Evolutionary conservation across 2,888 invertebrate species (phyloP).

Genomic region (Campoplex nolae): DNA sequence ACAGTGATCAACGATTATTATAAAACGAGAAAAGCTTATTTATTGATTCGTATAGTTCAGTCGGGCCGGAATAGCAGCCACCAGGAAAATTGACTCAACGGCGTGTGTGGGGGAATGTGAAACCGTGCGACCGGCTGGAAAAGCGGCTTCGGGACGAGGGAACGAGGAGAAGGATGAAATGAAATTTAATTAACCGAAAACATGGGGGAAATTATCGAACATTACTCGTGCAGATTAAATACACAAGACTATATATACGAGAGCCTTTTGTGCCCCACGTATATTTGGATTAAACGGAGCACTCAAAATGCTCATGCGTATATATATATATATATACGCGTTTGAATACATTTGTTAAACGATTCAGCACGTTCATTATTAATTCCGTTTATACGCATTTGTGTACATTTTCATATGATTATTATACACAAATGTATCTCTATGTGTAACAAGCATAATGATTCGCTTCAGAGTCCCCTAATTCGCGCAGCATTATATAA

Average conservation of each 20-base stretch:
- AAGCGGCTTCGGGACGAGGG: conserved; percentile 72
- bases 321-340: not conserved
- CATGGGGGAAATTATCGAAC: conserved; percentile 78
- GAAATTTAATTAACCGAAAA: conserved; percentile 82
- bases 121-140: conserved; percentile 65
- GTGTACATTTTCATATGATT: conserved; percentile 12
- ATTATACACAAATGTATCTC: not conserved
- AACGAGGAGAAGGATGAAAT: conserved; percentile 69
- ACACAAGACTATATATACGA: conserved; percentile 20
- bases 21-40: conserved; percentile 27
- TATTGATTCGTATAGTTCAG: conserved; percentile 29
- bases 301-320: conserved; percentile 18
- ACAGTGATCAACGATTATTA: not conserved
- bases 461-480: conserved; percentile 40
- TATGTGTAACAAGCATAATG: conserved; percentile 35
- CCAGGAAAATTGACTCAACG: conserved; percentile 58
- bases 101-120: conserved; percentile 56
- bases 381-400: conserved; percentile 9
- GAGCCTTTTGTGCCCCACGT: conserved; percentile 17
- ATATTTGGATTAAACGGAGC: conserved; percentile 38
- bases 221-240: conserved; percentile 72
- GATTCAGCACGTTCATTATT: conserved; percentile 35
- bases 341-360: conserved; percentile 52
- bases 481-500: conserved; percentile 44
- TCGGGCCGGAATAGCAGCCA: conserved; percentile 18